Evolutionary conservation across 1,140 invertebrate species (phyloP), one percentile per base, ranked within the genome.

Genomic region (Myzus persicae): DNA sequence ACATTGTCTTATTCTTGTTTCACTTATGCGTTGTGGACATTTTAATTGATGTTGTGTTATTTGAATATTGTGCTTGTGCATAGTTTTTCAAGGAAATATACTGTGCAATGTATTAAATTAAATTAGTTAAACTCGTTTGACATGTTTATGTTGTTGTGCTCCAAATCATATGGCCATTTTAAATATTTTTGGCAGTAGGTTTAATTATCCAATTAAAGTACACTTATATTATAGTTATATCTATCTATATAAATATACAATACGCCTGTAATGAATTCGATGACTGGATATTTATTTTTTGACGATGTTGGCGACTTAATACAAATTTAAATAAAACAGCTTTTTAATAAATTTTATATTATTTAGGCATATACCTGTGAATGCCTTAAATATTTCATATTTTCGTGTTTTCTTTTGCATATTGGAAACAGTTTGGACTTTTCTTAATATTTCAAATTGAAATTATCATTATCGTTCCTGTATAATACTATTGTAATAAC

Each of bases 101-200:
- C 9, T 38, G 48, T 54, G 31, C 22, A 54, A 54, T 54, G 51
- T 54, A 89, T 54, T 54, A 54, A 38, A 54, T 54, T 89, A 14
- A 54, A 89, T 89, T 54, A 38, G 22, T 38, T 54, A 89, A 26
- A 54, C 88, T 54, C 36, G 88, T 89, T 89, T 89, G 88, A 89
- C 88, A 54, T 89, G 24, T 38, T 89, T 51, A 54, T 40, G 46
- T 54, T 26, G 87, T 89, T 89, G 36, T 51, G 44, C 36, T 51
- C 42, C 87, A 38, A 89, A 38, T 88, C n/a, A 7, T 51, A 36
- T 22, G 22, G 22, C 31, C 0, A 36, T 89, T 89, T 36, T 89
- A 51, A 89, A 51, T 24, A 51, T 46, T 48, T 88, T 46, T 88
- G 85, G 85, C 44, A 31, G 22, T 44, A 46, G 18, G 44, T 46